Evolutionary conservation across 2,888 invertebrate species (phyloP).

Genomic region (Helleia helle): DNA sequence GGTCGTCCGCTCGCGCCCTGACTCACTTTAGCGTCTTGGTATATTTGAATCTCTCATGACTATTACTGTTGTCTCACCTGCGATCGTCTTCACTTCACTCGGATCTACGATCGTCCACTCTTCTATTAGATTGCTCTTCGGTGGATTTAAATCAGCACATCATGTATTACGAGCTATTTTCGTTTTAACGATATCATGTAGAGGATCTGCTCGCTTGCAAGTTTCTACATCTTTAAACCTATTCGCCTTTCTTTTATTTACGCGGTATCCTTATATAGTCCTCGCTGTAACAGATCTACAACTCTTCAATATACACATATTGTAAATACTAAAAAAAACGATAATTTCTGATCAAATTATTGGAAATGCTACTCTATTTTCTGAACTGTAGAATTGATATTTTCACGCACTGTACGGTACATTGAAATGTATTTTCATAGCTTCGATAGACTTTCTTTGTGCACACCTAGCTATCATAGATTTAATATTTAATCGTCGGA

Average conservation of each 20-base stretch:
- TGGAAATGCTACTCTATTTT: constrained; percentile 59
- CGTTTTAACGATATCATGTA: constrained; percentile 13
- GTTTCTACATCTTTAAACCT: constrained; percentile 14
- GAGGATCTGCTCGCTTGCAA: constrained; percentile 21
- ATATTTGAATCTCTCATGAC: constrained; percentile 31
- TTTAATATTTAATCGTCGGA: constrained; percentile 21
- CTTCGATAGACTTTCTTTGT: constrained; percentile 49
- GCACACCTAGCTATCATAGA: constrained; percentile 47
- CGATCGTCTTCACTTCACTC: constrained; percentile 24
- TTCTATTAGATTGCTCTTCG: constrained; percentile 34
- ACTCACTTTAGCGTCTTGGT: constrained; percentile 41
- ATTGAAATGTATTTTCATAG: constrained; percentile 61
- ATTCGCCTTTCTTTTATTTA: constrained; percentile 9
- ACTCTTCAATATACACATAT: constrained; percentile 53
- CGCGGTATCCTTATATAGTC: constrained; percentile 6
- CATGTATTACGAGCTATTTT: constrained; percentile 49
- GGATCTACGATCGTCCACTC: constrained; percentile 31
- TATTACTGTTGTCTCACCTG: constrained; percentile 24
- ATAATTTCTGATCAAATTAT: constrained; percentile 62
- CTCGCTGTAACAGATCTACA: constrained; percentile 33
- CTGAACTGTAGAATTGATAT: constrained; percentile 56
- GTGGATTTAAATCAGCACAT: constrained; percentile 53
- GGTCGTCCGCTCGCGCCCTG: constrained; percentile 45
- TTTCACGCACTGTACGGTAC: constrained; percentile 60
- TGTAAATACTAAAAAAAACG: constrained; percentile 56